phyloP scores from a whole-genome alignment of 2,113 vertebrate genomes.

The Chaetodon auriga region DNA sequence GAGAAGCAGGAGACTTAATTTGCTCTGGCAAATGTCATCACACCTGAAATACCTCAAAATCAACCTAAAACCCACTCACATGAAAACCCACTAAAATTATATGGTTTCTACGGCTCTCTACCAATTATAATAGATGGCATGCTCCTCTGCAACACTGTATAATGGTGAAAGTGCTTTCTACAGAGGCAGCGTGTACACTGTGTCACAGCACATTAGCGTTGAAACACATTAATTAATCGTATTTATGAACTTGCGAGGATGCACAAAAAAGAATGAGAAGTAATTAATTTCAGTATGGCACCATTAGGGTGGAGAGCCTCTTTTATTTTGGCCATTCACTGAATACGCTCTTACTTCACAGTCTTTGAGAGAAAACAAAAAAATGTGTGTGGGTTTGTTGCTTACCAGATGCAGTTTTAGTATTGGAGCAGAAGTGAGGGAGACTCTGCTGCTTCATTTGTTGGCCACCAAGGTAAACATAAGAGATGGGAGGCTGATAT shows the following conservation, averaged over 20 bases:
- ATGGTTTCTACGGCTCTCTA: background rate
- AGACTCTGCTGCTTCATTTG: background rate
- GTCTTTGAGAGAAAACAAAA: background rate
- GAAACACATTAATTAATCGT: background rate
- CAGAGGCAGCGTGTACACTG: background rate
- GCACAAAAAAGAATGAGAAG: background rate
- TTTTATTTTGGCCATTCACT: background rate
- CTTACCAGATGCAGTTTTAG: background rate
- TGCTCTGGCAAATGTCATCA: background rate
- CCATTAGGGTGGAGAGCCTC: background rate
- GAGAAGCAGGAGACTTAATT: background rate
- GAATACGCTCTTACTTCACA: background rate
- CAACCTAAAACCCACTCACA: background rate
- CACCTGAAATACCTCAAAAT: background rate
- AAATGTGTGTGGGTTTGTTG: background rate
- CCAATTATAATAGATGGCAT: background rate
- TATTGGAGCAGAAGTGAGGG: background rate
- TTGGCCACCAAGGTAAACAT: conserved; percentile 11
- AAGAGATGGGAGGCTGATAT: background rate
- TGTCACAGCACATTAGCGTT: background rate
- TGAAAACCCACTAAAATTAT: background rate
- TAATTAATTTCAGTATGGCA: background rate
- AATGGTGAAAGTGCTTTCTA: background rate
- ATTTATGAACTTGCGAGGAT: background rate
- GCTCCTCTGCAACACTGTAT: background rate